phyloP scores from a whole-genome alignment of 2,113 vertebrate species.

The Scopus umbretta region DNA sequence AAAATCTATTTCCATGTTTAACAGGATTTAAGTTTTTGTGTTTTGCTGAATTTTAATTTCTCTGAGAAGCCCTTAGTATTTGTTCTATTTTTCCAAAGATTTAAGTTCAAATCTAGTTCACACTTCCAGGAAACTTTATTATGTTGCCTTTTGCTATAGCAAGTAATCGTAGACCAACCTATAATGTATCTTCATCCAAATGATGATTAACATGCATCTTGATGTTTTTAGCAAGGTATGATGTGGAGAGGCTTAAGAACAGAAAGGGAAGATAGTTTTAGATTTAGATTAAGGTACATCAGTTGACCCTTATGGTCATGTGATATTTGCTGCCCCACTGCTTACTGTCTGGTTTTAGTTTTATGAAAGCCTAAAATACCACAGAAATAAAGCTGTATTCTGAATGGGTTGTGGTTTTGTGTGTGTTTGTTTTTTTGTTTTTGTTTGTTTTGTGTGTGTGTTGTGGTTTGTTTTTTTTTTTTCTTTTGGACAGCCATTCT shows the following conservation, averaged over 20 bases:
- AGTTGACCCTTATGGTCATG: not conserved
- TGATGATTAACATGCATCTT: not conserved
- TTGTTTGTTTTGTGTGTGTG: too few species aligned
- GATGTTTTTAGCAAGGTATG: not conserved
- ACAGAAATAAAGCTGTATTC: not conserved
- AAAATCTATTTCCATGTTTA: not conserved
- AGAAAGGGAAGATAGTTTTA: not conserved
- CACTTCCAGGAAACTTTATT: not conserved
- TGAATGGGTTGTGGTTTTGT: not conserved
- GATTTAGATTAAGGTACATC: not conserved
- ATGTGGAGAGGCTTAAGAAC: not conserved
- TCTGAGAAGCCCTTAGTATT: not conserved
- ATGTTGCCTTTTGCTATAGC: not conserved
- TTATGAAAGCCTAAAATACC: not conserved
- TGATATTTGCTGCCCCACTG: not conserved
- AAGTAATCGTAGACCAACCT: not conserved
- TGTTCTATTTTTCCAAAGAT: not conserved
- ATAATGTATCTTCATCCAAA: not conserved
- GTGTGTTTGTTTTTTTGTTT: too few species aligned
- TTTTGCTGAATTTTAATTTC: not conserved
- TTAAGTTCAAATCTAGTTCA: not conserved
- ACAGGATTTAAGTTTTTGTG: not conserved
- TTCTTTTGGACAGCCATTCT: conserved; percentile 82
- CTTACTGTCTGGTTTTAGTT: not conserved
- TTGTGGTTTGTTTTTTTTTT: too few species aligned